A percentile compares a stretch with the other conserved stretches of the same genome.
Evolutionary conservation across 2,888 invertebrate genomes (phyloP).

Genomic region (Molorchus minor): DNA sequence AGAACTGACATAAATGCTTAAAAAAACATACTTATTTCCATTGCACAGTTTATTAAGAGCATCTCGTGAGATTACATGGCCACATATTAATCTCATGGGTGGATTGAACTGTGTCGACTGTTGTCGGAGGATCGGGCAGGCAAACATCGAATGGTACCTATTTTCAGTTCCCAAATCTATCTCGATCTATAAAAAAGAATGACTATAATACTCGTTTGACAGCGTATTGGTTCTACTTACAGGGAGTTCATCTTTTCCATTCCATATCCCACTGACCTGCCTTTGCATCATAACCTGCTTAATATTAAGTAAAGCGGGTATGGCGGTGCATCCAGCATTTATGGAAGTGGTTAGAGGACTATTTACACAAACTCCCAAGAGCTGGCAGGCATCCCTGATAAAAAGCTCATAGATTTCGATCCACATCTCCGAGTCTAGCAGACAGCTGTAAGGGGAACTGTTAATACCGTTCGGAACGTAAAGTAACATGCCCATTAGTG

Average conservation of each 20-base stretch:
- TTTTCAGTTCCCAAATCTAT: constrained; percentile 91
- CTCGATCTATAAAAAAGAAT: constrained; percentile 79
- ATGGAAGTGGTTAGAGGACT: constrained; percentile 92
- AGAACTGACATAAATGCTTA: constrained; percentile 6
- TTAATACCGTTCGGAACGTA: constrained; percentile 81
- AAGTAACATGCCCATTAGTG: constrained; percentile 85
- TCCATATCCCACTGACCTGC: constrained; percentile 94
- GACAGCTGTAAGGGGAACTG: constrained; percentile 76
- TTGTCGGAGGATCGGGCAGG: constrained; percentile 97
- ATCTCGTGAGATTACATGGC: constrained; percentile 97
- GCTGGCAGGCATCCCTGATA: constrained; percentile 89
- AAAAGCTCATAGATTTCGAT: constrained; percentile 89
- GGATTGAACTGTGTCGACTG: constrained; percentile 97
- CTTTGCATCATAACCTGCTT: constrained; percentile 90
- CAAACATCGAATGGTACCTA: constrained; percentile 97
- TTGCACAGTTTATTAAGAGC: constrained; percentile 94
- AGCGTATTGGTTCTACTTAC: too few relatives aligned
- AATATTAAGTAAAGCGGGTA: constrained; percentile 94
- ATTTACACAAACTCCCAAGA: constrained; percentile 88
- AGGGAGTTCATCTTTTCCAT: constrained; percentile 94
- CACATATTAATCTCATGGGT: constrained; percentile 95
- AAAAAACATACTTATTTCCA: constrained; percentile 82
- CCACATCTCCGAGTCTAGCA: constrained; percentile 77
- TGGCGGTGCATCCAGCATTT: constrained; percentile 90
- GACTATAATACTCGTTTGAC: too few relatives aligned